A percentile compares a stretch with the other conserved stretches of the same genome.
phyloP scores from a whole-genome alignment of 2,113 vertebrate genomes.

The Lagenorhynchus albirostris region DNA sequence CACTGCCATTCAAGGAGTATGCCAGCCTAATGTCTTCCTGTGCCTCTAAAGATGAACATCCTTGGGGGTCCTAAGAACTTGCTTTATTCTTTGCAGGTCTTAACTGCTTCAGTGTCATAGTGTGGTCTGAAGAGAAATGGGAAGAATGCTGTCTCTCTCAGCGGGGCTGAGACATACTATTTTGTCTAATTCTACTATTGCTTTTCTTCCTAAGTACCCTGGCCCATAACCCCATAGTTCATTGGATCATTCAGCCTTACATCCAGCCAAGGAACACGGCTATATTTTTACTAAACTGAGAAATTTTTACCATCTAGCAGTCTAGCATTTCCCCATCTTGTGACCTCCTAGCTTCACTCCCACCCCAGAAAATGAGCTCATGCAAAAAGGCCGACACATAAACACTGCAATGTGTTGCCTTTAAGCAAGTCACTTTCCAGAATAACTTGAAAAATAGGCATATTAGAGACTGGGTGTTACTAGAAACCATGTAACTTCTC shows the following conservation, averaged over 20 bases:
- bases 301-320: not conserved
- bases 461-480: not conserved
- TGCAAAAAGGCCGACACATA: too few relatives aligned
- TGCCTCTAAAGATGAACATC: not conserved
- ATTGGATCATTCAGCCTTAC: not conserved
- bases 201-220: not conserved
- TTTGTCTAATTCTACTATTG: not conserved
- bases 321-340: not conserved
- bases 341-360: not conserved
- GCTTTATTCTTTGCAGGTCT: not conserved
- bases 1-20: not conserved
- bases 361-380: not conserved
- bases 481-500: not conserved
- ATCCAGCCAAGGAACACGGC: not conserved
- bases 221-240: not conserved
- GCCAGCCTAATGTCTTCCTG: not conserved
- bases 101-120: not conserved
- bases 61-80: not conserved
- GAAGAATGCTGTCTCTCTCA: not conserved
- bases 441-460: not conserved
- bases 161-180: not conserved
- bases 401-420: not conserved
- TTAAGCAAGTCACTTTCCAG: not conserved
- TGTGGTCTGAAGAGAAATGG: not conserved
- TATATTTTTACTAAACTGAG: not conserved